Conservation (phyloP, 2,113 vertebrate species). For the Perccottus glenii region DNA sequence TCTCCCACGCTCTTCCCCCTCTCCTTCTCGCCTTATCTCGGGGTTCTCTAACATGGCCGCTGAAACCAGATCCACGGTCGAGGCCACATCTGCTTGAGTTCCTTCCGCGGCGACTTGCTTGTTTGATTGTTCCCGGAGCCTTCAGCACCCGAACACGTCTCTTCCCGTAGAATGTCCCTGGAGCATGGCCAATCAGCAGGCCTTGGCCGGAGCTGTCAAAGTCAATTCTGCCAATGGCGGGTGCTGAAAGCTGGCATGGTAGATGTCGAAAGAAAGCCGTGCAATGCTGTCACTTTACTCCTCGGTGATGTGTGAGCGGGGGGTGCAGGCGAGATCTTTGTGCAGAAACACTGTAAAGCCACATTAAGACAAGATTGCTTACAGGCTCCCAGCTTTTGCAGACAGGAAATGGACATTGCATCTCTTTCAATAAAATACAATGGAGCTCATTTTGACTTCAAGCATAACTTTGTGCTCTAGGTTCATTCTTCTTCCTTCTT, state of each 20-base stretch:
- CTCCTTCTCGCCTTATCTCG: conserved; percentile 13
- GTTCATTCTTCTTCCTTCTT: too few relatives aligned
- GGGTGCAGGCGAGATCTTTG: conserved; percentile 36
- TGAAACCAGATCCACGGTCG: conserved; percentile 44
- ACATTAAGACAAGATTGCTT: conserved; percentile 36
- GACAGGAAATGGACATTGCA: conserved; percentile 46
- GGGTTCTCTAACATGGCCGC: conserved; percentile 55
- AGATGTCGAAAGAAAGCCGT: conserved; percentile 55
- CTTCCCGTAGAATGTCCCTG: conserved; percentile 65
- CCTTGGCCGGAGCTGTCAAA: conserved; percentile 77
- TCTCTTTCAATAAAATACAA: conserved; percentile 41
- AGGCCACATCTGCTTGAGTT: conserved; percentile 34
- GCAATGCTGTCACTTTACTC: conserved; percentile 54
- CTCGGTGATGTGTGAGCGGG: conserved; percentile 28
- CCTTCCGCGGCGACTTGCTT: conserved; percentile 40
- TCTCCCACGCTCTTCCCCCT: conserved; percentile 22
- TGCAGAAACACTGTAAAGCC: conserved; percentile 47
- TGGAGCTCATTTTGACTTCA: background rate
- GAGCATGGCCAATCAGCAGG: conserved; percentile 68
- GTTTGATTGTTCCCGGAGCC: conserved; percentile 42
- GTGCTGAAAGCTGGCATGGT: conserved; percentile 77
- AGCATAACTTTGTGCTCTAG: background rate
- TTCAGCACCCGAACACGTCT: conserved; percentile 50
- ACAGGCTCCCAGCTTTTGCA: conserved; percentile 34
- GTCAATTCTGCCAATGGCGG: conserved; percentile 71